Percentiles rank a stretch among this genome's conserved stretches.
Conservation (phyloP, 2,797 vertebrate species). For the Danionella dracula region DNA sequence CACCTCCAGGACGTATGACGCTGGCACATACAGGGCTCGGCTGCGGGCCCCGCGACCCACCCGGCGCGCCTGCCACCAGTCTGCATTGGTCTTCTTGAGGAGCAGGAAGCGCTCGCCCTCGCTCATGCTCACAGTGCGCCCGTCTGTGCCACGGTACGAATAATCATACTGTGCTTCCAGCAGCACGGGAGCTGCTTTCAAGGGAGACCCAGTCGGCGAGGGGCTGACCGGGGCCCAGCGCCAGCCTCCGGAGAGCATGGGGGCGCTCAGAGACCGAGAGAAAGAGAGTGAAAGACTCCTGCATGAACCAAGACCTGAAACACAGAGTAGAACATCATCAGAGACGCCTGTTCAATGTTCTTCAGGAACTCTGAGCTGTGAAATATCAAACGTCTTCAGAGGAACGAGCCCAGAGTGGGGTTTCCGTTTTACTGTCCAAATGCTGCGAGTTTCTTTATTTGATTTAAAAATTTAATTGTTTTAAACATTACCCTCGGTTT, state of each 20-base stretch:
- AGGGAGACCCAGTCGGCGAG: neutral
- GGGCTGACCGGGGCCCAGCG: slow-evolving; percentile 48
- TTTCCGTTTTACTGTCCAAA: no score
- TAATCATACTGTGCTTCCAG: slow-evolving; percentile 83
- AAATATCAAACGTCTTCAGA: no score
- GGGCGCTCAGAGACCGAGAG: slow-evolving; percentile 55
- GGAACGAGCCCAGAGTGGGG: no score
- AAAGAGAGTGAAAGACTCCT: no score
- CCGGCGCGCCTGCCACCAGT: slow-evolving; percentile 88
- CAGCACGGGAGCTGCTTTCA: slow-evolving; percentile 63
- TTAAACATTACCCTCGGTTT: no score
- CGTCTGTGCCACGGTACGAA: slow-evolving; percentile 73
- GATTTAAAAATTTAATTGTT: no score
- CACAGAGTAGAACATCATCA: neutral
- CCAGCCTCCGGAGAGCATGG: slow-evolving; percentile 78
- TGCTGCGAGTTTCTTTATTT: no score
- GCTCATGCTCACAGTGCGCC: slow-evolving; percentile 74
- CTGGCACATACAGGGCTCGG: slow-evolving; percentile 87
- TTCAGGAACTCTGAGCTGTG: no score
- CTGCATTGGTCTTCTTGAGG: slow-evolving; percentile 78
- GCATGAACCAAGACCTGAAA: slow-evolving; percentile 64
- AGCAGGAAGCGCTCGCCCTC: slow-evolving; percentile 84
- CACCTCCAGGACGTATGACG: slow-evolving; percentile 80
- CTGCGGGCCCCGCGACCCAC: slow-evolving; percentile 66
- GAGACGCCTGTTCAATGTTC: no score